Evolutionary conservation across 2,888 invertebrate genomes (phyloP), one percentile per base, ranked within the genome.

Genomic region (Crocallis elinguaria): DNA sequence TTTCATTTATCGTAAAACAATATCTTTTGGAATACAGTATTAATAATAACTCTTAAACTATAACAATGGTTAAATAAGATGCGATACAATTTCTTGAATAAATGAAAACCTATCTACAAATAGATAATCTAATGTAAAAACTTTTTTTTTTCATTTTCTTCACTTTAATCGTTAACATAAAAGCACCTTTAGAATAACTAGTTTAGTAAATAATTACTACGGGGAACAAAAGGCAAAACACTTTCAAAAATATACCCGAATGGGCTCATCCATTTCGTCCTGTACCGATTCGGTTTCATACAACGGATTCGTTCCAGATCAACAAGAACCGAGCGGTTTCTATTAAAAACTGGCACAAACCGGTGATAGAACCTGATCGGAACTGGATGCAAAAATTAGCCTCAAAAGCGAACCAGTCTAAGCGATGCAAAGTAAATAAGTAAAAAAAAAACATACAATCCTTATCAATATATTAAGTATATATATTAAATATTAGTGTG

Each of bases 171-270:
- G 27, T 30, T 37, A 45, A 29, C 62, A 65, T 69, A 73, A 71
- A 77, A 79, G 75, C 78, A 80, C 77, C 75, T 73, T 63, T 67
- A 56, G 51, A 53, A 62, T 59, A n/a, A n/a, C n/a, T n/a, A 68
- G 56, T 65, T 64, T 68, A 64, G 69, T 67, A 66, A 75, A 72
- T 79, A 80, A 80, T 79, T 1, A 75, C 79, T 67, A 69, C 71
- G 62, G 70, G 71, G 58, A 69, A 73, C 66, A 3, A 3, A 19
- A 19, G n/a, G n/a, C n/a, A n/a, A n/a, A n/a, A n/a, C n/a, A n/a
- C n/a, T n/a, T n/a, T n/a, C n/a, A n/a, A n/a, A n/a, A n/a, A n/a
- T n/a, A n/a, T n/a, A n/a, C n/a, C n/a, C n/a, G n/a, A n/a, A n/a
- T n/a, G n/a, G n/a, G n/a, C n/a, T n/a, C n/a, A n/a, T n/a, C n/a